Conservation (phyloP, 1,140 invertebrate species). For the Babylonia areolata region DNA sequence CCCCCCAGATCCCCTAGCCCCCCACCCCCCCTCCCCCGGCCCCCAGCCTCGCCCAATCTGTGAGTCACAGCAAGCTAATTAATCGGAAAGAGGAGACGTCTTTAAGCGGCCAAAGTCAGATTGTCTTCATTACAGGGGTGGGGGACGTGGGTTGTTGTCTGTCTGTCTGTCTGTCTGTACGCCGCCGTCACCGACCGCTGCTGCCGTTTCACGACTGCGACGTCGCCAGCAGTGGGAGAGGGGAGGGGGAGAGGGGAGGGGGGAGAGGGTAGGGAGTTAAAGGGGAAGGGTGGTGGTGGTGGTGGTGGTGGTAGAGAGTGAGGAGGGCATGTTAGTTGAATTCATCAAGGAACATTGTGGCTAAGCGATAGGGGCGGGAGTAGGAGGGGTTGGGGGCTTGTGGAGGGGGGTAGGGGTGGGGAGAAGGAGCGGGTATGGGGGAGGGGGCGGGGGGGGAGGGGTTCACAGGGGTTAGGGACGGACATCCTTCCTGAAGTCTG, state of each 20-base stretch:
- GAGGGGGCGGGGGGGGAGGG: no score
- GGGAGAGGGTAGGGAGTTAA: not conserved
- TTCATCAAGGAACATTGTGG: not conserved
- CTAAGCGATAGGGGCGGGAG: not conserved
- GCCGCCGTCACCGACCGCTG: no score
- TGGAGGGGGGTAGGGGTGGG: no score
- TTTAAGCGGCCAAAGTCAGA: no score
- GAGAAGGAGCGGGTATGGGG: no score
- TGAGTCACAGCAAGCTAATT: not conserved
- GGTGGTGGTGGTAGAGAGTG: not conserved
- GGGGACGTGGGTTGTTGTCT: no score
- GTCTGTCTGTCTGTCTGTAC: no score
- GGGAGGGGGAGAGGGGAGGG: not conserved
- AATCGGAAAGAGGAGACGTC: not conserved
- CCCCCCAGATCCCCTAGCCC: no score
- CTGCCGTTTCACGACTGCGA: not conserved
- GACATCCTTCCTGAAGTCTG: no score
- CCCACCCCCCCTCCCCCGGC: no score
- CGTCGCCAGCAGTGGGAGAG: not conserved
- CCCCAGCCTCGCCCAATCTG: not conserved
- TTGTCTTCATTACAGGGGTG: no score
- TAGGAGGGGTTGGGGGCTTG: not conserved
- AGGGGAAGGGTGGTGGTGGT: not conserved
- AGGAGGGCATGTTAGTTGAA: slow-evolving; percentile 6
- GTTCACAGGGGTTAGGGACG: no score